Evolutionary conservation across 2,888 invertebrate genomes (phyloP).

Genomic region (Miltochrista miniata): DNA sequence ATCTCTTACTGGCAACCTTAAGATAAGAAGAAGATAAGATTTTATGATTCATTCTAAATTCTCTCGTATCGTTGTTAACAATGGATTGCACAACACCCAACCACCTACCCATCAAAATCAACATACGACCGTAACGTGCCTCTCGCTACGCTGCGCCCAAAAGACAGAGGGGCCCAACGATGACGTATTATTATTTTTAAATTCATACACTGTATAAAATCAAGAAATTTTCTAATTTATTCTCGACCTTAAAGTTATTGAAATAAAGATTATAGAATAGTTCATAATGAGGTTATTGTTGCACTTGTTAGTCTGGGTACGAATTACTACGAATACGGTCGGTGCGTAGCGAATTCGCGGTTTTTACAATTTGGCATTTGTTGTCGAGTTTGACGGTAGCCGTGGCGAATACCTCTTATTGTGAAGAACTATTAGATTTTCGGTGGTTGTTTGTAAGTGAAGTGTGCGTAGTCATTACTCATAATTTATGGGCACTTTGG

Average conservation of each 20-base stretch:
- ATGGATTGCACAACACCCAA: slow-evolving; percentile 44
- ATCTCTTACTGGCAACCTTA: too few relatives aligned
- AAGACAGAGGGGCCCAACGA: slow-evolving; percentile 72
- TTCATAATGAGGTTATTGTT: slow-evolving; percentile 64
- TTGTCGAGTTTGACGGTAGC: slow-evolving; percentile 54
- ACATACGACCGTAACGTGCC: slow-evolving; percentile 65
- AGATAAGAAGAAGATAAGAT: too few relatives aligned
- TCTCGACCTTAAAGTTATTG: slow-evolving; percentile 33
- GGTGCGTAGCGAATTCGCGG: slow-evolving; percentile 71
- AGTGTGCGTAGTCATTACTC: background rate
- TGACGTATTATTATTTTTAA: slow-evolving; percentile 79
- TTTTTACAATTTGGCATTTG: slow-evolving; percentile 71
- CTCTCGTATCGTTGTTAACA: slow-evolving; percentile 36
- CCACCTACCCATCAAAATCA: slow-evolving; percentile 66
- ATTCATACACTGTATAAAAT: slow-evolving; percentile 62
- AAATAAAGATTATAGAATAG: slow-evolving; percentile 7
- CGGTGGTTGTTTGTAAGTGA: slow-evolving; percentile 3
- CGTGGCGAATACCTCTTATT: slow-evolving; percentile 43
- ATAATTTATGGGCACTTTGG: background rate
- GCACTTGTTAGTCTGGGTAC: slow-evolving; percentile 69
- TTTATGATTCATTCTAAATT: background rate
- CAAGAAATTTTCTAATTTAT: slow-evolving; percentile 13
- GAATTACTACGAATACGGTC: slow-evolving; percentile 59
- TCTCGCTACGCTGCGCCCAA: slow-evolving; percentile 68
- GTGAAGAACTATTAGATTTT: slow-evolving; percentile 9